Percentiles rank a stretch among this genome's conserved stretches.
These are phyloP conservation scores for Cochlearius cochlearius DNA, from an alignment of 2,113 vertebrate genomes.

Conservation along the genomic window DNA sequence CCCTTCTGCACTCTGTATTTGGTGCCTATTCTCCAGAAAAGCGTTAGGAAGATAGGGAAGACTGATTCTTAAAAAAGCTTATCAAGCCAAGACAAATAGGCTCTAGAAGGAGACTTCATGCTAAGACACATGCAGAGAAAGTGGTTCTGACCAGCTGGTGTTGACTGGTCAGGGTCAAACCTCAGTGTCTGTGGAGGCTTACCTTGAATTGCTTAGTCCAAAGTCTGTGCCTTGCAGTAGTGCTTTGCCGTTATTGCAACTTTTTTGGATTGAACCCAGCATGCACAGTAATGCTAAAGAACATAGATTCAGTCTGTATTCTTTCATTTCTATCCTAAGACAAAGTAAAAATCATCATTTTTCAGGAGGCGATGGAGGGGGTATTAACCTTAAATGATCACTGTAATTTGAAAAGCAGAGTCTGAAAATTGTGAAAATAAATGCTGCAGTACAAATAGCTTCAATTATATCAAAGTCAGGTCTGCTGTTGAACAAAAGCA, in stretches of 20 bases:
- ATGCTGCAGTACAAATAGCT: not conserved
- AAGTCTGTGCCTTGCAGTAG: not conserved
- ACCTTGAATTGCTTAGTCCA: not conserved
- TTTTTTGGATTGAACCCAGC: not conserved
- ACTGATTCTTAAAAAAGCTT: not conserved
- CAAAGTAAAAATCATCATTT: not conserved
- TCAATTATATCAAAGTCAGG: not conserved
- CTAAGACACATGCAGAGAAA: not conserved
- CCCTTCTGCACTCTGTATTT: not conserved
- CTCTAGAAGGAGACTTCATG: not conserved
- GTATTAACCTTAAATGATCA: not conserved
- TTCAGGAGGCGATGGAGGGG: not conserved
- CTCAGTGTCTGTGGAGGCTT: not conserved
- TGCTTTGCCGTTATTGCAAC: not conserved
- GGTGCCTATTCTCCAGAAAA: not conserved
- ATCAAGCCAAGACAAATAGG: not conserved
- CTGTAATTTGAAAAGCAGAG: not conserved
- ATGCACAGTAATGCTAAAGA: not conserved
- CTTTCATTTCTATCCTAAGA: not conserved
- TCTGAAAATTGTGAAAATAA: not conserved
- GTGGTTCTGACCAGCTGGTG: not conserved
- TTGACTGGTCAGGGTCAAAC: not conserved
- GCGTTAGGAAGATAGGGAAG: not conserved
- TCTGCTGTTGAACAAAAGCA: not conserved
- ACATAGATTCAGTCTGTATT: not conserved